Conservation (phyloP, 2,888 invertebrate species). For the Marronus borbonicus region DNA sequence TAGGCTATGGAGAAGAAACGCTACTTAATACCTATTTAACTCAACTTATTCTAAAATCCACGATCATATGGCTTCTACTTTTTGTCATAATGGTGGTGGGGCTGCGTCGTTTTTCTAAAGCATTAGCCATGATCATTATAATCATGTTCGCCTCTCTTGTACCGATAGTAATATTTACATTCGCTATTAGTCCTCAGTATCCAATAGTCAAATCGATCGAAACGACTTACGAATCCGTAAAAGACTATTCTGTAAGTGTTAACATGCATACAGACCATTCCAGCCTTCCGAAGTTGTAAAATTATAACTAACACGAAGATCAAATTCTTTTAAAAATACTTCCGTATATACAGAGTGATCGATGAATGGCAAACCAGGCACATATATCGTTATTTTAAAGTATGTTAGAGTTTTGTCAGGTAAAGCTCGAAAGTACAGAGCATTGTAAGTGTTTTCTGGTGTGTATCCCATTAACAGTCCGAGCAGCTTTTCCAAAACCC, state of each 20-base stretch:
- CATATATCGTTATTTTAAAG: too few species aligned
- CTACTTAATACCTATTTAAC: not conserved
- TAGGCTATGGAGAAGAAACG: conserved; percentile 16
- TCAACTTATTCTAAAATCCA: conserved; percentile 2
- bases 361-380: too few species aligned
- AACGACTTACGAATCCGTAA: not conserved
- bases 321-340: too few species aligned
- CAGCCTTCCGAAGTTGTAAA: too few species aligned
- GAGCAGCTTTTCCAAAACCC: too few species aligned
- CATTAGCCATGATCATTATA: conserved; percentile 41
- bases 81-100: conserved; percentile 41
- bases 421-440: too few species aligned
- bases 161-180: conserved; percentile 39
- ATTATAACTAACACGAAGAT: too few species aligned
- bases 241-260: conserved; percentile 23
- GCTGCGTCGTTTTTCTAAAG: conserved; percentile 32
- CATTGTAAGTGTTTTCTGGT: too few species aligned
- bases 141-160: conserved; percentile 26
- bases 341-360: too few species aligned
- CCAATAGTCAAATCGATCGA: conserved; percentile 17
- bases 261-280: not conserved
- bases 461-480: too few species aligned
- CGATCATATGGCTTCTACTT: conserved; percentile 33
- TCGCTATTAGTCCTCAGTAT: conserved; percentile 44
- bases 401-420: too few species aligned